These are phyloP conservation scores for Arnoldichthys spilopterus DNA, from an alignment of 2,797 vertebrate species.

Conservation along the genomic window DNA sequence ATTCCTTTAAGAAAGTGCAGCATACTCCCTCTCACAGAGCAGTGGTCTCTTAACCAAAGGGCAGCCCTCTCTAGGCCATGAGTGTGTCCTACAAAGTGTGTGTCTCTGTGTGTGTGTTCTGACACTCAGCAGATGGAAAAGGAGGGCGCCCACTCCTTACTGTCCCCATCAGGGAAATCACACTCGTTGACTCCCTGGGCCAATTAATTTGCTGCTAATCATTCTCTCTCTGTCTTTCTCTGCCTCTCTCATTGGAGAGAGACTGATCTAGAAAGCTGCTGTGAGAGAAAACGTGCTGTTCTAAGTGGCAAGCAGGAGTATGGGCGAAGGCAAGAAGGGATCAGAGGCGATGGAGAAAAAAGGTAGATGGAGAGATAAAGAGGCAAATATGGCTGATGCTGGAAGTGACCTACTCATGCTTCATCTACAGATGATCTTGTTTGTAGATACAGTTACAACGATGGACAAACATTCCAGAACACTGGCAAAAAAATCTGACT, in stretches of 20 bases:
- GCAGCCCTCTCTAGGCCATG: conserved; percentile 32
- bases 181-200: conserved; percentile 76
- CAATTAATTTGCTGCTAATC: conserved; percentile 83
- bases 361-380: too few species aligned
- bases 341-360: background rate
- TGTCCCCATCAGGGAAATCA: conserved; percentile 82
- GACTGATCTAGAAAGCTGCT: conserved; percentile 44
- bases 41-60: conserved; percentile 22
- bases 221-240: conserved; percentile 65
- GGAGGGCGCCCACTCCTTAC: conserved; percentile 81
- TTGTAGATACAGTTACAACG: background rate
- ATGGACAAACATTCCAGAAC: too few species aligned
- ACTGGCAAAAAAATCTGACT: too few species aligned
- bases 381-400: background rate
- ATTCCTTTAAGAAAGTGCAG: background rate
- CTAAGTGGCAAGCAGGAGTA: background rate
- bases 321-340: background rate
- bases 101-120: conserved; percentile 31
- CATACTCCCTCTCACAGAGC: background rate
- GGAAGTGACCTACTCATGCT: background rate
- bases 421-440: background rate
- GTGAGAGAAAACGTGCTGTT: conserved; percentile 7
- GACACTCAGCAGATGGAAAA: conserved; percentile 79
- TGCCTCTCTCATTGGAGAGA: conserved; percentile 39
- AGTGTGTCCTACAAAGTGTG: conserved; percentile 14